Percentiles rank a stretch among this genome's conserved stretches.
phyloP scores from a whole-genome alignment of 2,113 vertebrate genomes.

The Psammodynastes pulverulentus region DNA sequence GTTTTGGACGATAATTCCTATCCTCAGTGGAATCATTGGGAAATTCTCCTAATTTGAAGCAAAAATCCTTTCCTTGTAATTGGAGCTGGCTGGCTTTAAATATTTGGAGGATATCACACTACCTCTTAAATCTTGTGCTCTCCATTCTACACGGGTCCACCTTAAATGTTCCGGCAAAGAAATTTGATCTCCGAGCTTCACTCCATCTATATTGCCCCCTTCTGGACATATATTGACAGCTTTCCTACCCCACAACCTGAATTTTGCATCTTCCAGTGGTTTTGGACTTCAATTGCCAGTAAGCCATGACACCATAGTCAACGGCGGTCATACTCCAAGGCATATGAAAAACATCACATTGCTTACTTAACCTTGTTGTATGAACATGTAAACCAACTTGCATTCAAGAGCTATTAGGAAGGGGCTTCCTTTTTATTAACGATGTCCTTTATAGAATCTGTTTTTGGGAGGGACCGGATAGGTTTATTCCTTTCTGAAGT shows the following conservation, averaged over 20 bases:
- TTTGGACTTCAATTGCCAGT: neutral
- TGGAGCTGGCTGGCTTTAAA: neutral
- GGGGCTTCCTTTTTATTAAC: neutral
- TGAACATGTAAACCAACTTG: neutral
- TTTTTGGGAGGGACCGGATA: neutral
- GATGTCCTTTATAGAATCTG: neutral
- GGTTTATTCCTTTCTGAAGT: neutral
- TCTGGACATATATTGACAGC: neutral
- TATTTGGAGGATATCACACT: neutral
- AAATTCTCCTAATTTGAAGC: neutral
- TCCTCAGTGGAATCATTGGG: neutral
- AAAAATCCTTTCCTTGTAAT: neutral
- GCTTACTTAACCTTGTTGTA: neutral
- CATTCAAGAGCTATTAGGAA: neutral
- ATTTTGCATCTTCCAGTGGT: neutral
- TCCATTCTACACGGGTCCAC: neutral
- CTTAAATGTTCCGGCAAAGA: neutral
- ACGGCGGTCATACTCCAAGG: neutral
- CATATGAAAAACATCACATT: neutral
- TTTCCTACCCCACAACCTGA: neutral
- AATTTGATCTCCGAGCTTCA: neutral
- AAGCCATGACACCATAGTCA: neutral
- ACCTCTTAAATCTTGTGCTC: neutral
- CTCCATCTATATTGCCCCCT: neutral
- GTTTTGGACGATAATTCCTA: neutral